A percentile compares a stretch with the other conserved stretches of the same genome.
Conservation (phyloP, 2,113 vertebrate genomes). For the Zosterops japonicus region DNA sequence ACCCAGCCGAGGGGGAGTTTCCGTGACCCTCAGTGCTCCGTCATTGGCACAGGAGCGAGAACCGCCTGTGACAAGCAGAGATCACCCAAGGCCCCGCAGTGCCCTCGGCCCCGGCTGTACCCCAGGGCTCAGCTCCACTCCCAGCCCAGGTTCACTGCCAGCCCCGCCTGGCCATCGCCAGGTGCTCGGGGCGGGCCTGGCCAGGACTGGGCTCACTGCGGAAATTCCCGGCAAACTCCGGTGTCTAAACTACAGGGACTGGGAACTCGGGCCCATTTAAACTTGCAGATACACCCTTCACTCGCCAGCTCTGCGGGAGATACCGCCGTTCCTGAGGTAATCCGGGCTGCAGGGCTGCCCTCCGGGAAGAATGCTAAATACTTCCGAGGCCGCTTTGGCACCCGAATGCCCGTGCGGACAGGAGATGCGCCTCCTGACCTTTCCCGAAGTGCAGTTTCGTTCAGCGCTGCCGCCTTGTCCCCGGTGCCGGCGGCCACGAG, state of each 20-base stretch:
- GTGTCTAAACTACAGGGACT: rapidly evolving
- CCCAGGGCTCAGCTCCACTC: not conserved
- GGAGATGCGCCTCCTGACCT: rapidly evolving
- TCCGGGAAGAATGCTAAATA: rapidly evolving
- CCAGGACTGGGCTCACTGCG: rapidly evolving
- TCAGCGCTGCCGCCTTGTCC: rapidly evolving
- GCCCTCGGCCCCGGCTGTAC: not conserved
- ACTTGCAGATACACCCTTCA: not conserved
- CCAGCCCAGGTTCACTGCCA: not conserved
- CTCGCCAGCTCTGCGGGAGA: not conserved
- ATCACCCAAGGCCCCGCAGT: rapidly evolving
- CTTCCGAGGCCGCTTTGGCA: not conserved
- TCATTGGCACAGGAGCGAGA: not conserved
- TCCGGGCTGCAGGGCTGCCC: rapidly evolving
- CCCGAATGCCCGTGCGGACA: rapidly evolving
- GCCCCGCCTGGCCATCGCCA: rapidly evolving
- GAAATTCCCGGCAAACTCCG: not conserved
- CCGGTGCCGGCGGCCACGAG: slow-evolving; percentile 7
- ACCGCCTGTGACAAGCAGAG: not conserved
- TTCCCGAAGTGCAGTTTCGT: rapidly evolving
- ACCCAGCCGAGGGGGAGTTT: not conserved
- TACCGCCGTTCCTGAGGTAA: not conserved
- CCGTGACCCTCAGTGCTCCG: not conserved
- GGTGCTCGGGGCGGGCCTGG: not conserved
- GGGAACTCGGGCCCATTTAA: not conserved